Evolutionary conservation across 2,888 invertebrate species (phyloP).

Genomic region (Sminthurinus aureus): DNA sequence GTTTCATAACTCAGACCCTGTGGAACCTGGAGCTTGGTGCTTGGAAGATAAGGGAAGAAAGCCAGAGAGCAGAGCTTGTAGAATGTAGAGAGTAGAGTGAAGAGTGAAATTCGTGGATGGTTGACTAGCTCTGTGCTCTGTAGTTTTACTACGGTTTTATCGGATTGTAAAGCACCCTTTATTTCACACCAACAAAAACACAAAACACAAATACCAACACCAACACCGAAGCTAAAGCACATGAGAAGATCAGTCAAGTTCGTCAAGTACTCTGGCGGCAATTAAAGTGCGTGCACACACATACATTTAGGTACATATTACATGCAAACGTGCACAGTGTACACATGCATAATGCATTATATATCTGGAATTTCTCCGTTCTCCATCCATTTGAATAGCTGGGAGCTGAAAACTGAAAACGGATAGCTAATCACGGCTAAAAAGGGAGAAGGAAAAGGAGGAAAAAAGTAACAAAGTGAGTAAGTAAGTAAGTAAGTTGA

Average conservation of each 20-base stretch:
- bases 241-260: not conserved
- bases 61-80: not conserved
- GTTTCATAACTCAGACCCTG: slow-evolving; percentile 48
- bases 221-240: too few species aligned
- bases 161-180: not conserved
- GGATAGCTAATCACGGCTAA: slow-evolving; percentile 19
- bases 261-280: not conserved
- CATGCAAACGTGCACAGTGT: too few species aligned
- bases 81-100: not conserved
- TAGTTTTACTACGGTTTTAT: not conserved
- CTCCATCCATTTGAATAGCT: not conserved
- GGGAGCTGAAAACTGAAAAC: not conserved
- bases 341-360: too few species aligned
- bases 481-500: not conserved
- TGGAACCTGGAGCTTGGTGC: not conserved
- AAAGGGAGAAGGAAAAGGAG: not conserved
- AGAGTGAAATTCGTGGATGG: slow-evolving; percentile 13
- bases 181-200: not conserved
- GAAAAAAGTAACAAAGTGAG: not conserved
- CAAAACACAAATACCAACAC: not conserved
- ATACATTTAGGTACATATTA: too few species aligned
- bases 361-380: too few species aligned
- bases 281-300: too few species aligned
- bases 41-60: not conserved
- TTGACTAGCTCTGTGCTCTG: not conserved